A percentile compares a stretch with the other conserved stretches of the same genome.
Evolutionary conservation across 2,888 invertebrate species (phyloP).

Genomic region (Invenusta paracnida): DNA sequence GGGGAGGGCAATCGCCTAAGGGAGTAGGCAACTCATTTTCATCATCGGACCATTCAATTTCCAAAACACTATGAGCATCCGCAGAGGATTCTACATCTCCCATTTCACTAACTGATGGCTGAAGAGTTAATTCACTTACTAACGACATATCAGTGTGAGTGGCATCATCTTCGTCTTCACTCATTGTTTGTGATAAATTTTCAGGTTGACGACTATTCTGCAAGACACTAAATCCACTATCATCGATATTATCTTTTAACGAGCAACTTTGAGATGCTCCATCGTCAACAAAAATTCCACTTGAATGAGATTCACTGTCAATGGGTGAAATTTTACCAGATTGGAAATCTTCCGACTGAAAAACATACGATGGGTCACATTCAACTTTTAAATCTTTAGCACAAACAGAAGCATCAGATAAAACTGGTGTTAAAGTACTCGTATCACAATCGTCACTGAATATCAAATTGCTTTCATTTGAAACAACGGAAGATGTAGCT

Average conservation of each 20-base stretch:
- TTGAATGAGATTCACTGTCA: not conserved
- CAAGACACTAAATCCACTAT: not conserved
- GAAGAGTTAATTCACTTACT: not conserved
- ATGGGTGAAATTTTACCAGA: not conserved
- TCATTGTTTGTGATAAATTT: not conserved
- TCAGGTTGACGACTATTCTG: too few relatives aligned
- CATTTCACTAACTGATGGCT: not conserved
- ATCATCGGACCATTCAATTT: not conserved
- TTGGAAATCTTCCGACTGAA: too few relatives aligned
- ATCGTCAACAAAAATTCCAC: not conserved
- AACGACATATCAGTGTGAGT: not conserved
- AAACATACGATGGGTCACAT: too few relatives aligned
- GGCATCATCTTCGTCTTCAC: not conserved
- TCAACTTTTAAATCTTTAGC: too few relatives aligned
- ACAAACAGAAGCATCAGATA: too few relatives aligned
- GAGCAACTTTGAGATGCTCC: not conserved
- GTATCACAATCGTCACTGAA: too few relatives aligned
- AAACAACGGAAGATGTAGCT: too few relatives aligned
- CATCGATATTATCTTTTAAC: not conserved
- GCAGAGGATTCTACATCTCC: not conserved
- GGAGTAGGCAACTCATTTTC: not conserved
- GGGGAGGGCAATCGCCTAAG: not conserved
- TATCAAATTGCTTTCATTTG: too few relatives aligned
- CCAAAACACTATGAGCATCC: not conserved
- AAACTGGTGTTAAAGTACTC: too few relatives aligned